Evolutionary conservation across 2,797 vertebrate species (phyloP), one percentile per base, ranked within the genome.

Genomic region (Brachyrhaphis roseni): DNA sequence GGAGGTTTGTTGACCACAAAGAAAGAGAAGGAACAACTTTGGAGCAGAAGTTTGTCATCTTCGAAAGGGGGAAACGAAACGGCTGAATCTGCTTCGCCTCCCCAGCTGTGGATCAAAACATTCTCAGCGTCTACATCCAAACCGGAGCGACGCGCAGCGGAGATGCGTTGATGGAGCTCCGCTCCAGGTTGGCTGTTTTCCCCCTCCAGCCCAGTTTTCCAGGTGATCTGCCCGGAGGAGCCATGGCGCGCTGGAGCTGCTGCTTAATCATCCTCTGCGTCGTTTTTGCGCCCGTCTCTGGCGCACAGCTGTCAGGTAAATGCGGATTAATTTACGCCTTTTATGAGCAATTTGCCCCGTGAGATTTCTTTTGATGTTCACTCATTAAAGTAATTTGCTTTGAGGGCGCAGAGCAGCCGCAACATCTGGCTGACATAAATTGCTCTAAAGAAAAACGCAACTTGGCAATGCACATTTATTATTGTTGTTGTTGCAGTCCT

Each of bases 131-230:
- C 47, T 49, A 77, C 4, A 23, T 51, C 31, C 66, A 7, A 43
- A 43, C 34, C 4, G 77, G 77, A 15, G 78, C 31, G 28, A 1
- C 39, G 76, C 49, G 55, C 84, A 18, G 80, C 77, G 66, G 92
- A 73, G 88, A 94, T 94, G 95, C 87, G 86, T 28, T 94, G 92
- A 94, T 90, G 89, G 86, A 87, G 78, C 73, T 76, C 41, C 74
- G 86, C 71, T 78, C 62, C 82, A 75, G 74, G 82, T 78, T 71
- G 84, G 82, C 77, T 72, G n/a, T 73, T 75, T 34, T 43, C 51
- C 36, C 16, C 26, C 75, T 0, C 31, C 79, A 68, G 82, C 62
- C 26, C n/a, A 1, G 66, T 76, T 70, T 46, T 71, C 70, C 66
- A 82, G 53, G 77, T 59, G 76, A 55, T 55, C 70, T 59, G 36